Percentiles rank a stretch among this genome's conserved stretches.
These are phyloP conservation scores for Ormia ochracea DNA, from an alignment of 2,888 invertebrate genomes.

Conservation along the genomic window DNA sequence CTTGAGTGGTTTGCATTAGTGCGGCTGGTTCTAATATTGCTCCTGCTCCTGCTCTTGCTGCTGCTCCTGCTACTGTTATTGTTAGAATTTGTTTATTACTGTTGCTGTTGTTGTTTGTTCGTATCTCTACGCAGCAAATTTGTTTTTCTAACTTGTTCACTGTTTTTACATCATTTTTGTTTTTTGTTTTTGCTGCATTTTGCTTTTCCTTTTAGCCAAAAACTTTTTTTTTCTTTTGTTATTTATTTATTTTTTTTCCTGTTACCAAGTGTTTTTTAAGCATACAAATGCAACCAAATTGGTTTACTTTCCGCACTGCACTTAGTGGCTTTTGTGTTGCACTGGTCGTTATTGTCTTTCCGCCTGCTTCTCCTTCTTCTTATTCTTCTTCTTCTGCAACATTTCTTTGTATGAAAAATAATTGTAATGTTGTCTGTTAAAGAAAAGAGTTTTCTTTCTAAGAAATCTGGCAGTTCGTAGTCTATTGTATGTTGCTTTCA, in stretches of 20 bases:
- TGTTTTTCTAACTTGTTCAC: conserved; percentile 3
- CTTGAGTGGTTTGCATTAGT: conserved; percentile 19
- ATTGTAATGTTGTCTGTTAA: neutral
- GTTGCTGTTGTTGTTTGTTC: neutral
- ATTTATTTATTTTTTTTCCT: no score
- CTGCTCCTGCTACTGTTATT: neutral
- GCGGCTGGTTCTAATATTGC: neutral
- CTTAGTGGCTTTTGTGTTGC: conserved; percentile 40
- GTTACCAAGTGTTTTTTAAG: conserved; percentile 19
- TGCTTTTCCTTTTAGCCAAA: conserved; percentile 16
- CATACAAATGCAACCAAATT: conserved; percentile 56
- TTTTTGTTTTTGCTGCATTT: neutral
- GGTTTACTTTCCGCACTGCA: conserved; percentile 44
- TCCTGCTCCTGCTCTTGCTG: neutral
- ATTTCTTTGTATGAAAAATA: no score
- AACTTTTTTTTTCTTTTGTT: neutral
- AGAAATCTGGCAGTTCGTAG: neutral
- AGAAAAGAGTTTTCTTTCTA: neutral
- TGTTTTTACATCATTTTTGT: neutral
- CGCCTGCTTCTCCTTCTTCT: neutral
- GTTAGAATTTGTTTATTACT: neutral
- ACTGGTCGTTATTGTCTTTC: conserved; percentile 17
- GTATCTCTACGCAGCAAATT: conserved; percentile 19
- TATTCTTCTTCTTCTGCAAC: no score
- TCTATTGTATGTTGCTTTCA: neutral